These are phyloP conservation scores for Phasia obesa DNA, from an alignment of 2,888 invertebrate species.

Conservation along the genomic window DNA sequence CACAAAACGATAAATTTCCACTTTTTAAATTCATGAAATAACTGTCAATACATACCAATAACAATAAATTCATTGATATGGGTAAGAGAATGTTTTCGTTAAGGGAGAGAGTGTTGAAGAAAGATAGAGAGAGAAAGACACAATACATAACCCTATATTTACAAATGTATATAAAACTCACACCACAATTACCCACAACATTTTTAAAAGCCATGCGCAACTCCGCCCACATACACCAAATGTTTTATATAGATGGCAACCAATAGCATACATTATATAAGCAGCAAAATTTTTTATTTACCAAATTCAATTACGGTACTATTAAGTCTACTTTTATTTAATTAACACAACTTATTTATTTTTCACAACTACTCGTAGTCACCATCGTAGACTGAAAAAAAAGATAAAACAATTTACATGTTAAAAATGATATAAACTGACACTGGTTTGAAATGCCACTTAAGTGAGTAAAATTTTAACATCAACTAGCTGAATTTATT, in stretches of 20 bases:
- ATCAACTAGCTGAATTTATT: slow-evolving; percentile 23
- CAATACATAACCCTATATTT: no score
- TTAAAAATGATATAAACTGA: slow-evolving; percentile 27
- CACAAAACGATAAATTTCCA: slow-evolving; percentile 8
- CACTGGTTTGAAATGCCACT: slow-evolving; percentile 23
- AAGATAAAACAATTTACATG: neutral
- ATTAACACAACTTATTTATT: slow-evolving; percentile 51
- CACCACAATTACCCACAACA: neutral
- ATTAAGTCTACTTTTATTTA: slow-evolving; percentile 61
- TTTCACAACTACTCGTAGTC: neutral
- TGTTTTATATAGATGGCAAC: slow-evolving; percentile 32
- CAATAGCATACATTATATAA: slow-evolving; percentile 48
- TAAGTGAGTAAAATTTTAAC: slow-evolving; percentile 32
- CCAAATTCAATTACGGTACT: slow-evolving; percentile 44
- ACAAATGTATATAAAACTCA: slow-evolving; percentile 9
- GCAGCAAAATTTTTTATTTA: slow-evolving; percentile 19
- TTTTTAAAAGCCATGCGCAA: slow-evolving; percentile 58
- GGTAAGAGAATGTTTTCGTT: slow-evolving; percentile 3
- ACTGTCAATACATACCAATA: slow-evolving; percentile 62
- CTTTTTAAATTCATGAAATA: slow-evolving; percentile 43
- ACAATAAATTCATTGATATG: slow-evolving; percentile 29
- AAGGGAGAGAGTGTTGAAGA: slow-evolving; percentile 12
- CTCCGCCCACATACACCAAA: slow-evolving; percentile 60
- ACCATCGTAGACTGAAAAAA: no score
- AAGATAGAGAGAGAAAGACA: slow-evolving; percentile 15